Conservation (phyloP, 2,888 invertebrate genomes). For the Drosophila anomalata region DNA sequence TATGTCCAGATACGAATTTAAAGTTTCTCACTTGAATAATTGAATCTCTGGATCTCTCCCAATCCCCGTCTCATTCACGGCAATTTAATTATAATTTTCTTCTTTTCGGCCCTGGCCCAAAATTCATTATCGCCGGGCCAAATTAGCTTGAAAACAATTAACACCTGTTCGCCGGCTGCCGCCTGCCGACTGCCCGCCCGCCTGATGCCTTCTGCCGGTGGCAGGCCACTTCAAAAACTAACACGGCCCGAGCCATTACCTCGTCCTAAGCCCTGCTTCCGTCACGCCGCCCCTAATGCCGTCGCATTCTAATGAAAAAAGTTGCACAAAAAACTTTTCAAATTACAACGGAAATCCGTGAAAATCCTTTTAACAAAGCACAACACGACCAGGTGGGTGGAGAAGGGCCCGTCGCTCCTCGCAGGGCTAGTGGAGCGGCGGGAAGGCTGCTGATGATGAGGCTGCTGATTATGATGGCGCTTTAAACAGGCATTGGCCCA, state of each 20-base stretch:
- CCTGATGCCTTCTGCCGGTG: slow-evolving; percentile 37
- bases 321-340: slow-evolving; percentile 77
- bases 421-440: not conserved
- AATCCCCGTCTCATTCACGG: slow-evolving; percentile 55
- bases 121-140: slow-evolving; percentile 69
- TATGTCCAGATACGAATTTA: no score
- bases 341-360: slow-evolving; percentile 81
- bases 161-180: slow-evolving; percentile 72
- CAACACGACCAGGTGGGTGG: slow-evolving; percentile 55
- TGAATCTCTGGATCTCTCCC: slow-evolving; percentile 14
- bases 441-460: slow-evolving; percentile 38
- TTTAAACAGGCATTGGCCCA: slow-evolving; percentile 50
- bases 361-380: slow-evolving; percentile 80
- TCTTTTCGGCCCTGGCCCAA: slow-evolving; percentile 24
- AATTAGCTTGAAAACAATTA: slow-evolving; percentile 79
- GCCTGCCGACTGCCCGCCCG: slow-evolving; percentile 38
- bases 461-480: slow-evolving; percentile 52
- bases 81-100: slow-evolving; percentile 75
- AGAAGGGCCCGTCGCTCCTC: not conserved
- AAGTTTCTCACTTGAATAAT: not conserved
- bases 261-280: slow-evolving; percentile 9
- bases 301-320: slow-evolving; percentile 72
- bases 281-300: not conserved
- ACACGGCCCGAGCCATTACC: slow-evolving; percentile 36
- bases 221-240: slow-evolving; percentile 74